These are phyloP conservation scores for Aldabrachelys gigantea DNA, from an alignment of 2,113 vertebrate genomes.

Conservation along the genomic window DNA sequence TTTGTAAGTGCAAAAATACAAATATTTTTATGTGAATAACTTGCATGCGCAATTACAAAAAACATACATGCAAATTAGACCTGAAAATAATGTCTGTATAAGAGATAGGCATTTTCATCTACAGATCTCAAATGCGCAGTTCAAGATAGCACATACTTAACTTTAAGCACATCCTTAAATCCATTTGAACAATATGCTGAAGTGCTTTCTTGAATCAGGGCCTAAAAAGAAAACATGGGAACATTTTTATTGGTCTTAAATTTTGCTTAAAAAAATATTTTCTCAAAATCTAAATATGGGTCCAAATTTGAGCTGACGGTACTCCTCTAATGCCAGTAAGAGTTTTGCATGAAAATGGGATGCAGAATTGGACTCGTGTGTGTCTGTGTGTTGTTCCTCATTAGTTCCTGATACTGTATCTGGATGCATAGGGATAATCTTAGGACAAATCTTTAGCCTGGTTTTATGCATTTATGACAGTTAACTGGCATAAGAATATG, in stretches of 20 bases:
- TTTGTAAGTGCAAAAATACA: not conserved
- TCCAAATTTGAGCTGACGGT: not conserved
- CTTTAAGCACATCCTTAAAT: not conserved
- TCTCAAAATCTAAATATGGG: not conserved
- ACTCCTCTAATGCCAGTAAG: not conserved
- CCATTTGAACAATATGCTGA: not conserved
- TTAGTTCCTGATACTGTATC: constrained; percentile 61
- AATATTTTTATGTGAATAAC: not conserved
- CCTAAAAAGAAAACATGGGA: not conserved
- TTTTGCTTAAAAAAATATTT: not conserved
- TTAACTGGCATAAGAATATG: not conserved
- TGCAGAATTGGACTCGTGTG: not conserved
- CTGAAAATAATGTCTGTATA: not conserved
- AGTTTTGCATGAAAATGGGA: not conserved
- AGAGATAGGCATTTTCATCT: not conserved
- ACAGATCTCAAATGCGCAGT: not conserved
- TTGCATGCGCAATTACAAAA: not conserved
- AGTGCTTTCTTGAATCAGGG: not conserved
- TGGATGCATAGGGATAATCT: constrained; percentile 57
- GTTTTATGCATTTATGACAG: constrained; percentile 60
- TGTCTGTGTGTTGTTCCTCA: constrained; percentile 56
- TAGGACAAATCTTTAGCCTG: constrained; percentile 35
- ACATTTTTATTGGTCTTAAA: not conserved
- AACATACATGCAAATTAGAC: not conserved
- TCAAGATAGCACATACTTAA: not conserved